Conservation (phyloP, 1,140 invertebrate species). For the Drosophila nebulosa region DNA sequence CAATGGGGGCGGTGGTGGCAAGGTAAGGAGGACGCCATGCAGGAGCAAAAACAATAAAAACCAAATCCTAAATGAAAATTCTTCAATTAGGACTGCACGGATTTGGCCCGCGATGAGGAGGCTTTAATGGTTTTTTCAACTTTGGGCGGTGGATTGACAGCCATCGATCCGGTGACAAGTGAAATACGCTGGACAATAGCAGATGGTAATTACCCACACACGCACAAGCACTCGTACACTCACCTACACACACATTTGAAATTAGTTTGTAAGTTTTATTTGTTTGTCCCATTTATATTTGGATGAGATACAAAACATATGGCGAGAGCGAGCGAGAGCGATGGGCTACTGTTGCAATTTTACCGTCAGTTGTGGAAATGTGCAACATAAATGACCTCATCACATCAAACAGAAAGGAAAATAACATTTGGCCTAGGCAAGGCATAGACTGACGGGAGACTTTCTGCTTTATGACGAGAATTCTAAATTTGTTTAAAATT, state of each 20-base stretch:
- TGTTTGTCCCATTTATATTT: constrained; percentile 10
- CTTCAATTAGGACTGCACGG: constrained; percentile 83
- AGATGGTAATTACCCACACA: constrained; percentile 86
- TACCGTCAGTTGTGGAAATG: constrained; percentile 15
- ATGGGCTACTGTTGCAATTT: constrained; percentile 40
- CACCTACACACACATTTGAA: neutral
- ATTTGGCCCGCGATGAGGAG: constrained; percentile 86
- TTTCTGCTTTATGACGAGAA: too few relatives aligned
- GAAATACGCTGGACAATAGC: constrained; percentile 93
- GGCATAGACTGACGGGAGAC: neutral
- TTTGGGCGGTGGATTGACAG: constrained; percentile 93
- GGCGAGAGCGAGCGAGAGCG: neutral
- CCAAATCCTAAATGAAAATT: constrained; percentile 12
- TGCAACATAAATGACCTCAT: constrained; percentile 58
- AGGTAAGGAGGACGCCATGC: constrained; percentile 28
- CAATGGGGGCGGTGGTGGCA: neutral
- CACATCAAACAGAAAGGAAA: constrained; percentile 8
- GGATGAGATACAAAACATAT: constrained; percentile 39
- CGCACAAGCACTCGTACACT: constrained; percentile 7
- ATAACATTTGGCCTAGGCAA: neutral
- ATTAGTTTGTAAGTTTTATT: constrained; percentile 26
- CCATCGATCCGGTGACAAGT: constrained; percentile 91
- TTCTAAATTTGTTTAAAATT: too few relatives aligned
- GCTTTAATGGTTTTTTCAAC: constrained; percentile 93
- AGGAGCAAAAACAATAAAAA: constrained; percentile 35